Conservation (phyloP, 37 sponge, comb jelly and placozoan genomes). For the Lycopodina hypogea region DNA sequence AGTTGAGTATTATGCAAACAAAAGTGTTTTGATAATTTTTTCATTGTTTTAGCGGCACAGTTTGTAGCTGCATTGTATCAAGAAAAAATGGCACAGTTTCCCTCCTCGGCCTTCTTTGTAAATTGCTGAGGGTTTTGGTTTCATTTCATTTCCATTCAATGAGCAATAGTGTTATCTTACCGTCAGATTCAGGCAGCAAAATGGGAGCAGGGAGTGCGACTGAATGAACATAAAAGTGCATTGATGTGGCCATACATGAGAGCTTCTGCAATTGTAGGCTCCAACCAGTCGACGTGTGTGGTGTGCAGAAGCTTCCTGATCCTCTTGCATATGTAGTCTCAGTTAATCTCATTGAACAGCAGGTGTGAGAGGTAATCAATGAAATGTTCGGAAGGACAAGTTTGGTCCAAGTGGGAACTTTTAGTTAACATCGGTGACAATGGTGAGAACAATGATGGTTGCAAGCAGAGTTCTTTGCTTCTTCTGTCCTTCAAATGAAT, state of each 20-base stretch:
- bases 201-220: not conserved
- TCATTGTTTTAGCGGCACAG: too few species aligned
- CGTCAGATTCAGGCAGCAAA: not conserved
- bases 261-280: not conserved
- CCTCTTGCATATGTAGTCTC: not conserved
- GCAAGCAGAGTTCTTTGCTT: not conserved
- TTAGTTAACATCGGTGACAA: not conserved
- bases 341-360: slow-evolving; percentile 3
- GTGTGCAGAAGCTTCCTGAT: not conserved
- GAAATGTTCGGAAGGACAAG: not conserved
- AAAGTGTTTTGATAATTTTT: too few species aligned
- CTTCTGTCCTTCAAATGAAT: not conserved
- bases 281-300: not conserved
- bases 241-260: not conserved
- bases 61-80: too few species aligned
- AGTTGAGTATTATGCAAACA: too few species aligned
- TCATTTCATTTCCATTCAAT: not conserved
- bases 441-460: too few species aligned
- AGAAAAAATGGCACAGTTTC: too few species aligned
- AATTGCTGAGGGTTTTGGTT: not conserved
- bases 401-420: not conserved
- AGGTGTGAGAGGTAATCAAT: slow-evolving; percentile 11
- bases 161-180: not conserved
- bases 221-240: too few species aligned
- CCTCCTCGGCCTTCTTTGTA: too few species aligned